Percentiles rank a stretch among this genome's conserved stretches.
phyloP scores from a whole-genome alignment of 2,113 vertebrate genomes.

The Eulemur rufifrons region DNA sequence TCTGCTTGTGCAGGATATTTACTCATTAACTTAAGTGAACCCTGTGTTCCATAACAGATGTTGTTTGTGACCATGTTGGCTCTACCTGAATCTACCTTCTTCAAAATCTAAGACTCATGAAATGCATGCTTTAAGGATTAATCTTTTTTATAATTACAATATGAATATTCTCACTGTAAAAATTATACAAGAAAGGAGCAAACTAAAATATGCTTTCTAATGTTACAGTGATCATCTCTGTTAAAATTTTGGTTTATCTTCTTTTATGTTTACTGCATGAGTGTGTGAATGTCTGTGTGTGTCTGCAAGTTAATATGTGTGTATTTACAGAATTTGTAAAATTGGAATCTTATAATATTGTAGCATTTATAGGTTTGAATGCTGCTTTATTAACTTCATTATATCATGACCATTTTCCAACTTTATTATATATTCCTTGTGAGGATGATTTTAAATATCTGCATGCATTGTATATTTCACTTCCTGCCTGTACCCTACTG shows the following conservation, averaged over 20 bases:
- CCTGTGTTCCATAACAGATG: not conserved
- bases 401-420: not conserved
- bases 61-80: not conserved
- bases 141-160: not conserved
- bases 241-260: not conserved
- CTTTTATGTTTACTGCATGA: not conserved
- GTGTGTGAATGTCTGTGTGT: not conserved
- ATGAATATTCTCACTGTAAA: not conserved
- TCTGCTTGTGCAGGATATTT: not conserved
- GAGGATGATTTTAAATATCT: not conserved
- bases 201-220: not conserved
- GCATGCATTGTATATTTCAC: not conserved
- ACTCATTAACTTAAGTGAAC: slow-evolving; percentile 44
- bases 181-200: not conserved
- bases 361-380: not conserved
- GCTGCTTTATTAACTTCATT: not conserved
- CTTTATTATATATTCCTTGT: not conserved
- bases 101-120: not conserved
- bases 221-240: not conserved
- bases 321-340: not conserved
- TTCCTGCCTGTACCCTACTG: not conserved
- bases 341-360: not conserved
- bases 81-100: not conserved
- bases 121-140: not conserved
- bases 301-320: not conserved